These are phyloP conservation scores for Synanthedon formicaeformis DNA, from an alignment of 2,888 invertebrate genomes.

Conservation along the genomic window DNA sequence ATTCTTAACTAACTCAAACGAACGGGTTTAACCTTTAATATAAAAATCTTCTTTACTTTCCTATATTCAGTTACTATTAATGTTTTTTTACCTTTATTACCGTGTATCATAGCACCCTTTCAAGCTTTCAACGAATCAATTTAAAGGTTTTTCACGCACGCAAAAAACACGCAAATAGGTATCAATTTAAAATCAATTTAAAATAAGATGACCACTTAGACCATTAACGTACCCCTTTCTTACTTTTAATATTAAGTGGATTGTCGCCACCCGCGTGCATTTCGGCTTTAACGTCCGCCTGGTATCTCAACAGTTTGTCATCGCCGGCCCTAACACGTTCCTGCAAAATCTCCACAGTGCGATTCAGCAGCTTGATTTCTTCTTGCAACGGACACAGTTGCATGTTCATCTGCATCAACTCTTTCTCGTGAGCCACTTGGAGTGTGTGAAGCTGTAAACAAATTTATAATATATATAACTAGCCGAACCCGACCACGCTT, in stretches of 20 bases:
- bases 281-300: slow-evolving; percentile 29
- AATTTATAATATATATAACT: not conserved
- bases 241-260: slow-evolving; percentile 16
- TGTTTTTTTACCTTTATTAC: no score
- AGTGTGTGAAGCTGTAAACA: slow-evolving; percentile 77
- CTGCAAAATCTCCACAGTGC: slow-evolving; percentile 65
- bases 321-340: slow-evolving; percentile 44
- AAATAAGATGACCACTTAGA: not conserved
- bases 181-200: no score
- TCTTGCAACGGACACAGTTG: slow-evolving; percentile 71
- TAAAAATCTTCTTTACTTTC: no score
- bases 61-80: no score
- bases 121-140: no score
- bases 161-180: no score
- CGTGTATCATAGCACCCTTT: no score
- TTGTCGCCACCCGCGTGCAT: slow-evolving; percentile 49
- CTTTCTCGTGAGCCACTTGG: slow-evolving; percentile 79
- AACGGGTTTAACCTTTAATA: no score
- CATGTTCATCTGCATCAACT: slow-evolving; percentile 75
- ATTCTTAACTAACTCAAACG: no score
- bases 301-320: slow-evolving; percentile 42
- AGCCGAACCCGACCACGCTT: no score
- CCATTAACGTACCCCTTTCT: slow-evolving; percentile 23
- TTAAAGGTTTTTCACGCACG: no score
- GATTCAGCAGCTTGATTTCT: slow-evolving; percentile 70